These are phyloP conservation scores for Eristalinus sepulchralis DNA, from an alignment of 2,888 invertebrate species.

Conservation along the genomic window DNA sequence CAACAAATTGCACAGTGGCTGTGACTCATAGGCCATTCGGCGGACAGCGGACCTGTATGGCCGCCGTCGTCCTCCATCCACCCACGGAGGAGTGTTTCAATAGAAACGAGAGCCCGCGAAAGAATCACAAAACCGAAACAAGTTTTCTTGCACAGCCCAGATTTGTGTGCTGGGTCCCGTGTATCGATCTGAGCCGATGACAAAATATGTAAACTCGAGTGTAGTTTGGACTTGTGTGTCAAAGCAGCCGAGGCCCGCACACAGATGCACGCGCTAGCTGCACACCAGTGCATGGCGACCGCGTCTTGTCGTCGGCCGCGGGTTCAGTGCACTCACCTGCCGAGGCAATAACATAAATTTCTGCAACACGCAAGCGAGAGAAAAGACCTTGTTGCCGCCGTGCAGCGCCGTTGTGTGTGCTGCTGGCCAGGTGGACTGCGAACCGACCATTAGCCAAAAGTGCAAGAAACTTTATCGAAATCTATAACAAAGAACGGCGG, in stretches of 20 bases:
- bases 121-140: slow-evolving; percentile 49
- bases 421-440: slow-evolving; percentile 49
- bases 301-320: slow-evolving; percentile 21
- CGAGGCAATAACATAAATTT: slow-evolving; percentile 64
- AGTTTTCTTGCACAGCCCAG: slow-evolving; percentile 40
- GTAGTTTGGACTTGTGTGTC: slow-evolving; percentile 36
- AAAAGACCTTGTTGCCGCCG: slow-evolving; percentile 59
- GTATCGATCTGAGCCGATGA: slow-evolving; percentile 60
- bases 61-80: slow-evolving; percentile 33
- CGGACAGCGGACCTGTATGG: slow-evolving; percentile 37
- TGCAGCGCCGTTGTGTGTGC: neutral
- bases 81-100: slow-evolving; percentile 52
- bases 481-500: slow-evolving; percentile 67
- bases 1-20: slow-evolving; percentile 19
- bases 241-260: neutral
- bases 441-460: slow-evolving; percentile 67
- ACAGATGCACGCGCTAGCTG: neutral
- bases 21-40: slow-evolving; percentile 58
- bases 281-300: slow-evolving; percentile 2
- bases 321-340: slow-evolving; percentile 71
- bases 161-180: slow-evolving; percentile 4
- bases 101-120: slow-evolving; percentile 25
- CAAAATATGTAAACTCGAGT: slow-evolving; percentile 31
- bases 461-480: slow-evolving; percentile 71
- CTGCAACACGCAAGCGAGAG: slow-evolving; percentile 64